Base-by-base conservation (phyloP, 2,113 vertebrate genomes). In the Macquaria ambigua region DNA sequence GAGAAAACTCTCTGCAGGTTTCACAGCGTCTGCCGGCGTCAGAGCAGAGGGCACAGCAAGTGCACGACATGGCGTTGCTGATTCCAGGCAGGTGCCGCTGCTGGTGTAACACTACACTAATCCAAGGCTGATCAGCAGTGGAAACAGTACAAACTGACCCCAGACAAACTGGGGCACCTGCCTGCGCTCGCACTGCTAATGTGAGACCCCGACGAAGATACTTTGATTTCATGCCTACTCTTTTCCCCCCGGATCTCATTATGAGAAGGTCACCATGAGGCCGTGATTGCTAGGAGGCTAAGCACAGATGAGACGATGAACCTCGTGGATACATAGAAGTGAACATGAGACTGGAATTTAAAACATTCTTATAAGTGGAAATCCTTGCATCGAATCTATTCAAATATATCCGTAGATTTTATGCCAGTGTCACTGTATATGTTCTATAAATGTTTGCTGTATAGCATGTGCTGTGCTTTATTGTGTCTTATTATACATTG, bases 221-320 rank as follows among this genome's bases (percentile, higher is more conserved):
- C 89, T 93, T 93, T 95, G 89, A 92, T 93, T 93, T 79, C 9
- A n/a, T 71, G 87, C 83, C 84, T 72, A 68, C 79, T 43, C 77
- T 56, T 81, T 59, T 8, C 82, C 92, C 90, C 64, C 34, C 1
- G 70, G 92, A 92, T 82, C 91, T 93, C 92, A 92, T 95, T 93
- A 93, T 67, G 72, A 81, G 79, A 86, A 90, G 92, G 92, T 93
- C 88, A 91, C 43, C 20, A 53, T 31, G 81, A 92, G 91, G 92
- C 84, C 89, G 88, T 56, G 52, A 4, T 80, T 59, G 76, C 68
- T 73, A 31, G 52, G 66, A 72, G 68, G 74, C 48, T 46, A 50
- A 69, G 46, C 67, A 43, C 58, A 77, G 75, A 79, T 72, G 82
- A 87, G 56, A 73, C 15, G 23, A 55, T 4, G 43, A 64, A 73